phyloP scores from a whole-genome alignment of 2,888 invertebrate species.

The Tenthredo mesomela region DNA sequence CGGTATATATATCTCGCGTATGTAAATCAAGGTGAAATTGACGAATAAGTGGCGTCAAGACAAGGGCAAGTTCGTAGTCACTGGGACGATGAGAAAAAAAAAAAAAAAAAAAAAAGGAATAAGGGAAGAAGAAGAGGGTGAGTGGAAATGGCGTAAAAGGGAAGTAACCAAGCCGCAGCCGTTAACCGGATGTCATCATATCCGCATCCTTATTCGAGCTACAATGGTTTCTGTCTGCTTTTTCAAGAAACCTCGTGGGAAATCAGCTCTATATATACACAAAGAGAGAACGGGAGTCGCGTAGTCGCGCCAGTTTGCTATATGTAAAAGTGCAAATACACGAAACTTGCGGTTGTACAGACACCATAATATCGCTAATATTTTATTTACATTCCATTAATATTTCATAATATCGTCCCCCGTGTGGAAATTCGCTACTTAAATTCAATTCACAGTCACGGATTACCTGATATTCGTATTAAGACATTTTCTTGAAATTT shows the following conservation, averaged over 20 bases:
- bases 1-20: constrained; percentile 2
- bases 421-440: neutral
- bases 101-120: neutral
- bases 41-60: constrained; percentile 27
- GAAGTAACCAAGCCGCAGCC: constrained; percentile 8
- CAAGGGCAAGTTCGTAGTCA: neutral
- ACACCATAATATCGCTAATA: constrained; percentile 30
- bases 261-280: constrained; percentile 43
- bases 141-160: neutral
- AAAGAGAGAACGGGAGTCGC: neutral
- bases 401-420: neutral
- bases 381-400: constrained; percentile 47
- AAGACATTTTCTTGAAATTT: neutral
- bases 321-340: constrained; percentile 14
- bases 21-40: constrained; percentile 32
- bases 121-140: too few species aligned
- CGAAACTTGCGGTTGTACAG: neutral
- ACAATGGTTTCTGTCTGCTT: constrained; percentile 33
- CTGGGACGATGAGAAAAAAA: neutral
- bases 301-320: constrained; percentile 31
- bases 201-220: constrained; percentile 46
- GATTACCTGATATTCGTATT: too few species aligned
- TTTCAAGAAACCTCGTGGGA: constrained; percentile 48
- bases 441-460: neutral
- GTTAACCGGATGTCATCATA: constrained; percentile 47